Percentiles rank a stretch among this genome's conserved stretches.
Evolutionary conservation across 2,797 vertebrate genomes (phyloP).

Genomic region (Hipposideros larvatus): DNA sequence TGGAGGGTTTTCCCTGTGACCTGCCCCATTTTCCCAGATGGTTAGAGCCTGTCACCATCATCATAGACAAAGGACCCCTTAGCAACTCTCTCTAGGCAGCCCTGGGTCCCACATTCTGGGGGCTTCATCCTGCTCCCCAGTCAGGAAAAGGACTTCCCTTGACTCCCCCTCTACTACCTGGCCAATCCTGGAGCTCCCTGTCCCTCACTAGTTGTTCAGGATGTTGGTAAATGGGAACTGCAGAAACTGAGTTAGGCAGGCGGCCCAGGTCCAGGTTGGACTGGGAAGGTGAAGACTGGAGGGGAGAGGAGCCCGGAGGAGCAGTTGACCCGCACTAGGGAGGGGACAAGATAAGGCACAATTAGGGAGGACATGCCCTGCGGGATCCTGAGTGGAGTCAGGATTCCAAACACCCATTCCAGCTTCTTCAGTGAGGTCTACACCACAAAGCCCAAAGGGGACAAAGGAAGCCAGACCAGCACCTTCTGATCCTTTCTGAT

Average conservation of each 20-base stretch:
- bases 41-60: background rate
- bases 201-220: background rate
- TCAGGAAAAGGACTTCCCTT: background rate
- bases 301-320: background rate
- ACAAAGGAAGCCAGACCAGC: background rate
- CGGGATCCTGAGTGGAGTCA: background rate
- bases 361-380: background rate
- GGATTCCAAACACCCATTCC: background rate
- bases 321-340: background rate
- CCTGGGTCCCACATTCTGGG: background rate
- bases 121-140: background rate
- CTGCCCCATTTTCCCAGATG: background rate
- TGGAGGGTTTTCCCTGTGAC: background rate
- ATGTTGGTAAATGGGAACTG: background rate
- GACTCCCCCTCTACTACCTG: background rate
- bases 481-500: background rate
- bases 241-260: background rate
- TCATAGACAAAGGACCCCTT: background rate
- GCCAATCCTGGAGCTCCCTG: background rate
- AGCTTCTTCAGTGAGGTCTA: background rate
- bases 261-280: background rate
- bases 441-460: background rate
- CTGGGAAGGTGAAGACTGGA: background rate
- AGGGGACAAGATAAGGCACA: background rate
- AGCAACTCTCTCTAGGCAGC: background rate